phyloP scores from a whole-genome alignment of 92 coral and sea anemone genomes.

The Pocillopora grandis region DNA sequence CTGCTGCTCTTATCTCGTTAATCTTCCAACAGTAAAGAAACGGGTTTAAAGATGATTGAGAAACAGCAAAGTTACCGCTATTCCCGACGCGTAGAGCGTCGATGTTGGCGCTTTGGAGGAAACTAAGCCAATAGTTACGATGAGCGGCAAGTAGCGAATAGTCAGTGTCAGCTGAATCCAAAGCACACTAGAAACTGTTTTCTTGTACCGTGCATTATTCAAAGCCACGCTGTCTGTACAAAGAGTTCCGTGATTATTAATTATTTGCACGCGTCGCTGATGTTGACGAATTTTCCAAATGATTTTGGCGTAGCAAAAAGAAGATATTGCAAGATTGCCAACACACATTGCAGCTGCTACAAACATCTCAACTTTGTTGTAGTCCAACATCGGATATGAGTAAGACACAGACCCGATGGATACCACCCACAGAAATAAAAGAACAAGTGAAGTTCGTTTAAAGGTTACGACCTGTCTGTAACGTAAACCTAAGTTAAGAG shows the following conservation, averaged over 20 bases:
- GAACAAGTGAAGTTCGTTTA: not conserved
- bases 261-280: not conserved
- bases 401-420: not conserved
- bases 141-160: not conserved
- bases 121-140: not conserved
- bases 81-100: not conserved
- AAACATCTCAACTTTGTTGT: not conserved
- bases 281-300: not conserved
- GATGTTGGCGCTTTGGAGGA: not conserved
- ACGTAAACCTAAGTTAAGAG: not conserved
- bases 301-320: not conserved
- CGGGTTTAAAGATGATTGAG: not conserved
- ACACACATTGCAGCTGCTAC: not conserved
- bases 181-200: not conserved
- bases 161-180: not conserved
- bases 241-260: not conserved
- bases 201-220: not conserved
- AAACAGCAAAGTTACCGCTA: not conserved
- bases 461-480: conserved; percentile 2
- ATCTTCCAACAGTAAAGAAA: conserved; percentile 12
- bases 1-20: not conserved
- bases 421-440: not conserved
- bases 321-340: not conserved
- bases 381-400: not conserved
- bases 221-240: not conserved